Evolutionary conservation across 2,113 vertebrate genomes (phyloP).

Genomic region (Dicaeum eximium): DNA sequence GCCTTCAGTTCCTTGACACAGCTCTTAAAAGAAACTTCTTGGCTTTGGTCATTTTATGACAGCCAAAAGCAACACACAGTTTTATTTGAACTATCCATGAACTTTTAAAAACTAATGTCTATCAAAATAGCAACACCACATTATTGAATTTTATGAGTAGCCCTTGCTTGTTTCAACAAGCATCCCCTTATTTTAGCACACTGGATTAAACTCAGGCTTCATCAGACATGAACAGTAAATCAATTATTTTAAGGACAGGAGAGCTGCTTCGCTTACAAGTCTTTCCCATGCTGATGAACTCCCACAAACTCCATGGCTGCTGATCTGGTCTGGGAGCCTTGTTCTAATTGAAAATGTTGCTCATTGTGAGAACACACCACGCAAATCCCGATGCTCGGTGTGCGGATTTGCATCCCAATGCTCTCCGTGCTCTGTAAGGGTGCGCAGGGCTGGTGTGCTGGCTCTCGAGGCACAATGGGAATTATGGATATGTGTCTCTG

Average conservation of each 20-base stretch:
- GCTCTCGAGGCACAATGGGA: neutral
- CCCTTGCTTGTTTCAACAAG: neutral
- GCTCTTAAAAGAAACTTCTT: neutral
- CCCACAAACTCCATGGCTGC: neutral
- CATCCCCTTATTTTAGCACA: neutral
- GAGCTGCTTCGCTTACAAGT: neutral
- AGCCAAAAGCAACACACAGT: neutral
- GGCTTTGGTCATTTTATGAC: neutral
- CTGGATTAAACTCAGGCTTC: neutral
- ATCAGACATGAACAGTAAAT: neutral
- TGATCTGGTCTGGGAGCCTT: neutral
- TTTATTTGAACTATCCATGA: neutral
- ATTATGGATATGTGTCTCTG: constrained; percentile 8
- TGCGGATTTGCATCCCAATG: constrained; percentile 40
- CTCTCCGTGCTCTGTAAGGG: neutral
- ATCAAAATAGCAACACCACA: neutral
- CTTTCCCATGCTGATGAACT: constrained; percentile 8
- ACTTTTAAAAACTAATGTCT: neutral
- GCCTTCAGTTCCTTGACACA: neutral
- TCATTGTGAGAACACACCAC: neutral
- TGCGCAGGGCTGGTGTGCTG: neutral
- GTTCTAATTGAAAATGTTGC: neutral
- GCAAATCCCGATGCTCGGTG: neutral
- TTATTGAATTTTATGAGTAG: neutral
- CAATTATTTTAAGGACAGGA: neutral